These are phyloP conservation scores for Microvelia longipes DNA, from an alignment of 1,140 invertebrate genomes.

Conservation along the genomic window DNA sequence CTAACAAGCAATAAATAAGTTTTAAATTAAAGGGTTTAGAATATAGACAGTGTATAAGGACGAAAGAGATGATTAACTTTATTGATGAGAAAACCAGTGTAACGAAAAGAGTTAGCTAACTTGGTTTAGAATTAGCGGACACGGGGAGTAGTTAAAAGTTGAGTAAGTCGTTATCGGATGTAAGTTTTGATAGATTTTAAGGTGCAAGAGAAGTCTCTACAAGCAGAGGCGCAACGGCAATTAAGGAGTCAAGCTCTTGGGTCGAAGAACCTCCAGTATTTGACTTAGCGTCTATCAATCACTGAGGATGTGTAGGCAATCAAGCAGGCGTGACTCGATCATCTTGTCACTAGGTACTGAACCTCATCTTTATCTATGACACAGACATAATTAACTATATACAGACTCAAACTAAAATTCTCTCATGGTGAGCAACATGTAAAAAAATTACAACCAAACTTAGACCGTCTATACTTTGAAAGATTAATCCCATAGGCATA, in stretches of 20 bases:
- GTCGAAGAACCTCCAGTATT: not conserved
- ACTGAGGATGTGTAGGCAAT: not conserved
- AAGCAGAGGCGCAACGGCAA: not conserved
- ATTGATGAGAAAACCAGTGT: not conserved
- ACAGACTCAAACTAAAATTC: not conserved
- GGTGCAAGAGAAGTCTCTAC: not conserved
- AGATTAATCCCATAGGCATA: too few species aligned
- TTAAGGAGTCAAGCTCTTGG: not conserved
- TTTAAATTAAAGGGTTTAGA: not conserved
- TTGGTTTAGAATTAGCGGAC: not conserved
- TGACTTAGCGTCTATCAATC: not conserved
- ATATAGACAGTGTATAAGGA: too few species aligned
- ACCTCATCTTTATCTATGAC: not conserved
- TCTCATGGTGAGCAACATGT: too few species aligned
- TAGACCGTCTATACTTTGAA: too few species aligned
- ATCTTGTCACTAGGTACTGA: not conserved
- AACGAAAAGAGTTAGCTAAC: not conserved
- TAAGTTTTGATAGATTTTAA: not conserved
- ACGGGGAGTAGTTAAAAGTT: not conserved
- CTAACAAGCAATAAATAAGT: not conserved
- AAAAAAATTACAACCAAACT: too few species aligned
- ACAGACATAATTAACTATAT: not conserved
- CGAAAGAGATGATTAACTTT: too few species aligned
- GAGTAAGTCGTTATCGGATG: not conserved
- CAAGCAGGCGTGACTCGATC: not conserved